Percentiles rank a stretch among this genome's conserved stretches.
Evolutionary conservation across 2,888 invertebrate species (phyloP).

Genomic region (Perizoma affinitatum): DNA sequence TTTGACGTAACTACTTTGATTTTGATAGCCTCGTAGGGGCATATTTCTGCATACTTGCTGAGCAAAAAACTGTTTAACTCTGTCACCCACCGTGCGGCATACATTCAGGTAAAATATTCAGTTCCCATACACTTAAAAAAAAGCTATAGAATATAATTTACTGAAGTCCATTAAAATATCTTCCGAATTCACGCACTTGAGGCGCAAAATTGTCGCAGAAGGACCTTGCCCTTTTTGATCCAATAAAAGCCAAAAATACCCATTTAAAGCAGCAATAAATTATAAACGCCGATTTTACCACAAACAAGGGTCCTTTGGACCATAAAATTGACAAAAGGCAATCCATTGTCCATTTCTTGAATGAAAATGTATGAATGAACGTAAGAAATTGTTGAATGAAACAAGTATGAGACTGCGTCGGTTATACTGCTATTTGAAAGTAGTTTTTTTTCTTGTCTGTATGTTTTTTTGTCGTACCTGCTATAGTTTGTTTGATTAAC

Average conservation of each 20-base stretch:
- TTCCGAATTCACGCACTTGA: conserved; percentile 35
- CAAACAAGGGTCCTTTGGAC: conserved; percentile 46
- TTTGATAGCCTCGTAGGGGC: too few relatives aligned
- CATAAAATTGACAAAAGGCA: conserved; percentile 39
- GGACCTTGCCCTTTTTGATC: conserved; percentile 11
- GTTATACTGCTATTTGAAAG: conserved; percentile 46
- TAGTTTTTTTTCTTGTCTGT: conserved; percentile 30
- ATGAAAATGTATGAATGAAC: conserved; percentile 46
- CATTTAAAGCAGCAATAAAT: conserved; percentile 50
- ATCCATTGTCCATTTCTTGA: conserved; percentile 37
- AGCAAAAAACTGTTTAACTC: too few relatives aligned
- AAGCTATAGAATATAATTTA: conserved; percentile 9
- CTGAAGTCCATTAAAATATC: conserved; percentile 35
- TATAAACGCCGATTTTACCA: conserved; percentile 50
- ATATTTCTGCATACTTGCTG: too few relatives aligned
- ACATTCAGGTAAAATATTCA: conserved; percentile 10
- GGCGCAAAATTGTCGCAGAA: conserved; percentile 37
- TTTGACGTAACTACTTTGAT: too few relatives aligned
- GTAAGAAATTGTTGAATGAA: conserved; percentile 46
- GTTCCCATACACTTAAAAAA: conserved; percentile 16
- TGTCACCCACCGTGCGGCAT: conserved; percentile 8
- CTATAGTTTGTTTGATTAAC: conserved; percentile 32
- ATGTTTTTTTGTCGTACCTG: conserved; percentile 28
- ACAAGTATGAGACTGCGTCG: conserved; percentile 51
- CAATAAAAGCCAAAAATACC: conserved; percentile 28